phyloP scores from a whole-genome alignment of 2,888 invertebrate species.

The Aporophyla nigra region DNA sequence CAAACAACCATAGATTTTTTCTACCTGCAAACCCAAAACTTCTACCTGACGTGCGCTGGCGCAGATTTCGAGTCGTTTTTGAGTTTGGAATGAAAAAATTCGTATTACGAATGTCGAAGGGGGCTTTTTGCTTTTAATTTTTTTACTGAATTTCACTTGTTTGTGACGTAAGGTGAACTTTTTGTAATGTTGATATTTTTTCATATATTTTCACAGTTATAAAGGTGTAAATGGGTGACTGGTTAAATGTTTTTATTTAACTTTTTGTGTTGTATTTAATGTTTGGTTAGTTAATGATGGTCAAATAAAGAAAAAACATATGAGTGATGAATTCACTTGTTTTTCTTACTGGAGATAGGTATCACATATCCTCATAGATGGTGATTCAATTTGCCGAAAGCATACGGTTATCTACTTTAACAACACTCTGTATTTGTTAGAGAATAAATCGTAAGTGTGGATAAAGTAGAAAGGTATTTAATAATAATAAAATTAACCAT shows the following conservation, averaged over 20 bases:
- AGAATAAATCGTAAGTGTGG: too few species aligned
- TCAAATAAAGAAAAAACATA: neutral
- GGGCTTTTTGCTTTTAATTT: slow-evolving; percentile 84
- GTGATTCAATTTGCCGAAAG: neutral
- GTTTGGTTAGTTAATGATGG: neutral
- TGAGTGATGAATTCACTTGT: neutral
- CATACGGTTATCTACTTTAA: too few species aligned
- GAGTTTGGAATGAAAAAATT: slow-evolving; percentile 79
- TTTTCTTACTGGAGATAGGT: too few species aligned
- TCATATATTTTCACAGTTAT: slow-evolving; percentile 59
- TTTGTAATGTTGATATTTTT: slow-evolving; percentile 83
- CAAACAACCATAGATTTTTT: slow-evolving; percentile 85
- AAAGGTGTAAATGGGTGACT: slow-evolving; percentile 63
- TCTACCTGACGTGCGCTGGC: slow-evolving; percentile 86
- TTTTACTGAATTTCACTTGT: slow-evolving; percentile 88
- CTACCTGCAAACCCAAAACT: slow-evolving; percentile 88
- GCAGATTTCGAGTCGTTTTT: slow-evolving; percentile 85
- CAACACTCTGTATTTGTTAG: too few species aligned
- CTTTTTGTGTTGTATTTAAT: slow-evolving; percentile 27
- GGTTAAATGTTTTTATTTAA: slow-evolving; percentile 58
- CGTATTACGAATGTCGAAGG: slow-evolving; percentile 74
- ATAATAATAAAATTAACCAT: too few species aligned
- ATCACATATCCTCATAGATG: neutral
- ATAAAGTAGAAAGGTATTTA: too few species aligned
- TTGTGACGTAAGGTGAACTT: slow-evolving; percentile 76